Conservation (phyloP, 2,797 vertebrate species). For the Cyclura pinguis region DNA sequence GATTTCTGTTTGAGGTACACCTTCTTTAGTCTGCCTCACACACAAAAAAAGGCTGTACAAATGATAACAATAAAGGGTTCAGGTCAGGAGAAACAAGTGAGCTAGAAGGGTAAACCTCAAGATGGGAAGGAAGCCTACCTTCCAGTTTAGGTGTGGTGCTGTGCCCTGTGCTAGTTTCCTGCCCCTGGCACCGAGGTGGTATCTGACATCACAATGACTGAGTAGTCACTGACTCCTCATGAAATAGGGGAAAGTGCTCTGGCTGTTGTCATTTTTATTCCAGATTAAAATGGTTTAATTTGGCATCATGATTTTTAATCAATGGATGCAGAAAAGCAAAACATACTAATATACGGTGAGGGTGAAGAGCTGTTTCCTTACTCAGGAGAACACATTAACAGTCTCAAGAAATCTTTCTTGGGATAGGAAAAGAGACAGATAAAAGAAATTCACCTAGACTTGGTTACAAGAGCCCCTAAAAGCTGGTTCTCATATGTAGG, state of each 20-base stretch:
- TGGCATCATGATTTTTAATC: slow-evolving; percentile 41
- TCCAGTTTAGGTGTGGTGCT: background rate
- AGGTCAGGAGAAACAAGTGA: background rate
- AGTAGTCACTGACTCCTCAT: slow-evolving; percentile 14
- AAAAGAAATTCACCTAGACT: too few species aligned
- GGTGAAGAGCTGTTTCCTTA: slow-evolving; percentile 52
- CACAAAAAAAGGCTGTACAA: background rate
- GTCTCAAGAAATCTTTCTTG: too few species aligned
- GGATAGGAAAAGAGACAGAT: too few species aligned
- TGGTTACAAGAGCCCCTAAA: too few species aligned
- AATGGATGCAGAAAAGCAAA: slow-evolving; percentile 54
- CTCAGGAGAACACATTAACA: slow-evolving; percentile 31
- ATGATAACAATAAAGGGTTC: background rate
- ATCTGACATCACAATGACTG: slow-evolving; percentile 35
- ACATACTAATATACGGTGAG: slow-evolving; percentile 38
- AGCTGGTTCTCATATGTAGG: too few species aligned
- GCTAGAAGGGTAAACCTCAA: background rate
- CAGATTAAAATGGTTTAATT: slow-evolving; percentile 38
- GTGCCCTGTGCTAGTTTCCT: background rate
- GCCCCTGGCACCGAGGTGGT: background rate
- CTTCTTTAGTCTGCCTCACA: background rate
- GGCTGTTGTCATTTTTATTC: slow-evolving; percentile 34
- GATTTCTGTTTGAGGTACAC: background rate
- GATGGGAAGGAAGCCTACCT: slow-evolving; percentile 17
- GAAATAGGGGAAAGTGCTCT: slow-evolving; percentile 16